Evolutionary conservation across 2,797 vertebrate species (phyloP).

Genomic region (Pseudochirops cupreus): DNA sequence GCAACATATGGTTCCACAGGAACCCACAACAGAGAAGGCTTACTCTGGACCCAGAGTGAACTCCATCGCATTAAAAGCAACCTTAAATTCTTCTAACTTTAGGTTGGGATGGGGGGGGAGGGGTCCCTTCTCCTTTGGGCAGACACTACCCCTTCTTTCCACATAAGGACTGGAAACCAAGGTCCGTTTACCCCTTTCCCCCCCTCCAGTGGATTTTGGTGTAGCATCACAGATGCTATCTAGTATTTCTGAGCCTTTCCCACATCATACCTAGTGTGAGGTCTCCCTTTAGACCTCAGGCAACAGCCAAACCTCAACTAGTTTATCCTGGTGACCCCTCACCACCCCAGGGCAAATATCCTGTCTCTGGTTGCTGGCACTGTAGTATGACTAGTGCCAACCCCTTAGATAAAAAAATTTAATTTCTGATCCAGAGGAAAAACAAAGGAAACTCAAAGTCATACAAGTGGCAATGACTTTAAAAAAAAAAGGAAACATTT

Average conservation of each 20-base stretch:
- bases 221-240: background rate
- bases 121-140: background rate
- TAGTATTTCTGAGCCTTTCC: background rate
- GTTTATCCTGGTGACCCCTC: background rate
- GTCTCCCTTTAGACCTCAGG: background rate
- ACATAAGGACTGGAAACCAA: background rate
- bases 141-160: background rate
- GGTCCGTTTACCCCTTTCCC: background rate
- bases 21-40: constrained; percentile 72
- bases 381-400: background rate
- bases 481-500: background rate
- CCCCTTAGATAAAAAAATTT: background rate
- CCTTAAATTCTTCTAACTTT: constrained; percentile 86
- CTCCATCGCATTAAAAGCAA: constrained; percentile 86
- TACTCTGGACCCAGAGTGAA: constrained; percentile 87
- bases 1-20: constrained; percentile 36
- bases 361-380: background rate
- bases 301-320: background rate
- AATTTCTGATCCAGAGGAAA: background rate
- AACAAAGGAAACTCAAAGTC: background rate
- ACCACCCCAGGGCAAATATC: background rate
- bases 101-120: background rate
- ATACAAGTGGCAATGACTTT: background rate
- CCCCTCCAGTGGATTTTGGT: background rate
- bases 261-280: background rate